Base-by-base conservation (phyloP, 2,888 invertebrate species). In the Pseudococcus jackbeardsleyi region DNA sequence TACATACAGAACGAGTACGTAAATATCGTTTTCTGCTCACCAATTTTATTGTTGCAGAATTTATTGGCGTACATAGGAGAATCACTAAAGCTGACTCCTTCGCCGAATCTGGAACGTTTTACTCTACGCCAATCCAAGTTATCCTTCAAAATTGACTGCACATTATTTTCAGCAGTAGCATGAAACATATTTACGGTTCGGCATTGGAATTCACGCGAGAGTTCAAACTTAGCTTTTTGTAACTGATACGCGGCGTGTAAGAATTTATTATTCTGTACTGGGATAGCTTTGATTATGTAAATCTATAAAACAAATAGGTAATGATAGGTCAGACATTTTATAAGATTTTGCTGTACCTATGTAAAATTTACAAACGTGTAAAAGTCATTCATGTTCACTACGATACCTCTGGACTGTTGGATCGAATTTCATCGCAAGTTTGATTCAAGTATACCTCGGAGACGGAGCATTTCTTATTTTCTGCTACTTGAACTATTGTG, bases 71-170 rank as follows among this genome's bases (percentile, higher is more conserved):
- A 90, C 22, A 86, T 86, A 0, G 89, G 89, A 64, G 87, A 64
- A 0, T 88, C 59, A 7, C 89, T 89, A 84, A 90, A 90, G 48
- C 89, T 89, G 5, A 90, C 89, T 17, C 90, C 90, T 9, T 46
- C 48, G 0, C 90, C 90, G 88, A 86, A 90, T 26, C 86, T 89
- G 0, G 59, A 59, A 6, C 90, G 88, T 0, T n/a, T 46, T 11
- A 89, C 87, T 8, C 64, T 72, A n/a, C 90, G 88, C 89, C 90
- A 90, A 59, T 90, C 86, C 12, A 90, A 86, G 59, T 90, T 90
- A 39, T 87, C 5, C 22, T 54, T 19, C 22, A 88, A 64, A 17
- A 89, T 89, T 4, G 89, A 84, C 0, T 39, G 0, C 9, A 88
- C 89, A 50, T 89, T 90, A 0, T 1, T 0, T 8, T 11, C 64